Evolutionary conservation across 2,797 vertebrate genomes (phyloP).

Genomic region (Chiroxiphia lanceolata): DNA sequence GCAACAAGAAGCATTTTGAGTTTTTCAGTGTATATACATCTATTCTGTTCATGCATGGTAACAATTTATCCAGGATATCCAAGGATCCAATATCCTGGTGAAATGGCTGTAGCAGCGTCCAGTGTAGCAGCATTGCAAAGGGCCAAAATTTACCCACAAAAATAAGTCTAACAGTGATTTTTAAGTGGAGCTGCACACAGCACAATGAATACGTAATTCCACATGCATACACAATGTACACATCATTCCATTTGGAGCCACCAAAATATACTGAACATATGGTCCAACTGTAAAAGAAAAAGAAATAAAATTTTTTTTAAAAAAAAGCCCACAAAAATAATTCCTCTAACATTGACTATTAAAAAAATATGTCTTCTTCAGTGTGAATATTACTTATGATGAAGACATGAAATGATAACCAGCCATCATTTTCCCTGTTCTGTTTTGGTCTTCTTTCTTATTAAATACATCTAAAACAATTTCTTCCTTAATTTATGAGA

Average conservation of each 20-base stretch:
- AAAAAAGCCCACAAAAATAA: not conserved
- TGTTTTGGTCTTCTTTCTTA: not conserved
- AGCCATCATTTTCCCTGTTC: not conserved
- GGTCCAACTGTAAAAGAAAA: not conserved
- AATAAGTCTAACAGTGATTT: not conserved
- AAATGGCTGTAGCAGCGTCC: not conserved
- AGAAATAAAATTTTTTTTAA: too few relatives aligned
- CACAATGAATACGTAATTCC: not conserved
- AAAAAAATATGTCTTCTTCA: not conserved
- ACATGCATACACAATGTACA: not conserved
- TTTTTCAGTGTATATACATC: not conserved
- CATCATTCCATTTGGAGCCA: not conserved
- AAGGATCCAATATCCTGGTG: not conserved
- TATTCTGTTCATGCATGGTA: too few relatives aligned
- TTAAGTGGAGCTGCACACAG: not conserved
- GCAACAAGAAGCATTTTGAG: accelerated
- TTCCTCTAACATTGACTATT: not conserved
- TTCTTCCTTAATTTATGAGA: not conserved
- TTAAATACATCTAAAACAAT: not conserved
- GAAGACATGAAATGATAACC: not conserved
- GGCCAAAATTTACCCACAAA: not conserved
- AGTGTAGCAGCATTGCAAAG: not conserved
- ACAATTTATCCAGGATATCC: not conserved
- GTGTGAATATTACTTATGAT: not conserved
- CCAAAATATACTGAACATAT: not conserved